phyloP scores from a whole-genome alignment of 2,113 vertebrate genomes.

The Sorex fumeus region DNA sequence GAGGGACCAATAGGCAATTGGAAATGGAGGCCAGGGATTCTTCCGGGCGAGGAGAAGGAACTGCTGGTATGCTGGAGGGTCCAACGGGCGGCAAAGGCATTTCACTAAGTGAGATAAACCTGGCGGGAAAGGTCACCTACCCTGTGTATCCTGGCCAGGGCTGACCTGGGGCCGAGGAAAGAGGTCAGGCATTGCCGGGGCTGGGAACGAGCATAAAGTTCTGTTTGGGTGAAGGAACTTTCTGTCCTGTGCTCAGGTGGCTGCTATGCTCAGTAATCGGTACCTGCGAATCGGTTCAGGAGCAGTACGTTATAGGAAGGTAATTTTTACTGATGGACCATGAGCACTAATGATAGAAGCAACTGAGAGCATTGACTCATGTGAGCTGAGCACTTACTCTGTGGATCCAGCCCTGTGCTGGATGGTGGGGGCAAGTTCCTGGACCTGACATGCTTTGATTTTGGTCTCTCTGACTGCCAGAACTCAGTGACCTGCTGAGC shows the following conservation, averaged over 20 bases:
- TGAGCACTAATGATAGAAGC: conserved; percentile 26
- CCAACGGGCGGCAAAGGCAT: background rate
- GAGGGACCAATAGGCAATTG: background rate
- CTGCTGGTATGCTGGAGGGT: accelerated
- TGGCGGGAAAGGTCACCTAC: background rate
- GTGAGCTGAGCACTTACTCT: background rate
- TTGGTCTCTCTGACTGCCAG: background rate
- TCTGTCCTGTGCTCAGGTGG: too few species aligned
- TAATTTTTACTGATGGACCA: background rate
- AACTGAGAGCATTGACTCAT: background rate
- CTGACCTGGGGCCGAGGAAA: too few species aligned
- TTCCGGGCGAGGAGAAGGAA: background rate
- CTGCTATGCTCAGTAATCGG: too few species aligned
- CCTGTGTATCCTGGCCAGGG: too few species aligned
- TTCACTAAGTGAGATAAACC: background rate
- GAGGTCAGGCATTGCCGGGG: too few species aligned
- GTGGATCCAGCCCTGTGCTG: background rate
- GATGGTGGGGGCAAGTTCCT: background rate
- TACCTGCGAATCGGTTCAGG: too few species aligned
- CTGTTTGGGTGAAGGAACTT: too few species aligned
- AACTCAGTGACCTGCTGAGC: too few species aligned
- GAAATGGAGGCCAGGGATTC: background rate
- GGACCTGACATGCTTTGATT: too few species aligned
- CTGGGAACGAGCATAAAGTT: too few species aligned
- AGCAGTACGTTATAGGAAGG: too few species aligned